Percentiles rank a stretch among this genome's conserved stretches.
Evolutionary conservation across 2,113 vertebrate genomes (phyloP).

Genomic region (Phrynosoma blainvillii): DNA sequence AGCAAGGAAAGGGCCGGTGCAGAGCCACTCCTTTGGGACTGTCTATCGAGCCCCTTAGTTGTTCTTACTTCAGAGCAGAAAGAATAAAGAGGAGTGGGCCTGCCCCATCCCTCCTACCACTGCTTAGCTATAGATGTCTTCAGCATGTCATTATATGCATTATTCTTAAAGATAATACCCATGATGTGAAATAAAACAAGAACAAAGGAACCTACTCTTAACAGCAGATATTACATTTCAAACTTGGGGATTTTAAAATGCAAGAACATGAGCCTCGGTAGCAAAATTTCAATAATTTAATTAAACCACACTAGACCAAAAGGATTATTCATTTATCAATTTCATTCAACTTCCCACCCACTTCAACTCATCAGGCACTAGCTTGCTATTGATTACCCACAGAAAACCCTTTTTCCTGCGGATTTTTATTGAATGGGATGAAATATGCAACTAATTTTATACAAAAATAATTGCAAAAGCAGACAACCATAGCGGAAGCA

Average conservation of each 20-base stretch:
- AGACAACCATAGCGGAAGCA: not conserved
- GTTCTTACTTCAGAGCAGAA: not conserved
- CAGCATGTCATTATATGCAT: not conserved
- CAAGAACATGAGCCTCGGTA: conserved; percentile 34
- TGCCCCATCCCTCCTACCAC: not conserved
- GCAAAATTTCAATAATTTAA: conserved; percentile 56
- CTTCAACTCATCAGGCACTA: conserved; percentile 37
- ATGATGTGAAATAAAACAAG: not conserved
- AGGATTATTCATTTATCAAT: conserved; percentile 43
- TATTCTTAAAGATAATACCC: not conserved
- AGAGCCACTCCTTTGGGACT: too few species aligned
- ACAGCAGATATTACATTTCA: conserved; percentile 29
- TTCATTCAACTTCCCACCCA: conserved; percentile 46
- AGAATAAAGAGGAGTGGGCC: not conserved
- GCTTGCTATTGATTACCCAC: conserved; percentile 41
- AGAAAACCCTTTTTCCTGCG: conserved; percentile 27
- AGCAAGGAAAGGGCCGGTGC: too few species aligned
- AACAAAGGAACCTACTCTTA: conserved; percentile 36
- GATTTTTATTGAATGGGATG: conserved; percentile 43
- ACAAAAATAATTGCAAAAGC: conserved; percentile 34
- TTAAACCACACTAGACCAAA: conserved; percentile 52
- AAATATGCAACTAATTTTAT: conserved; percentile 44
- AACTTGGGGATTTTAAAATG: conserved; percentile 37
- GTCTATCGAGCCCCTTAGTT: too few species aligned
- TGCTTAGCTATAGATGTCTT: not conserved